These are phyloP conservation scores for Temnothorax longispinosus DNA, from an alignment of 1,140 invertebrate species.

Conservation along the genomic window DNA sequence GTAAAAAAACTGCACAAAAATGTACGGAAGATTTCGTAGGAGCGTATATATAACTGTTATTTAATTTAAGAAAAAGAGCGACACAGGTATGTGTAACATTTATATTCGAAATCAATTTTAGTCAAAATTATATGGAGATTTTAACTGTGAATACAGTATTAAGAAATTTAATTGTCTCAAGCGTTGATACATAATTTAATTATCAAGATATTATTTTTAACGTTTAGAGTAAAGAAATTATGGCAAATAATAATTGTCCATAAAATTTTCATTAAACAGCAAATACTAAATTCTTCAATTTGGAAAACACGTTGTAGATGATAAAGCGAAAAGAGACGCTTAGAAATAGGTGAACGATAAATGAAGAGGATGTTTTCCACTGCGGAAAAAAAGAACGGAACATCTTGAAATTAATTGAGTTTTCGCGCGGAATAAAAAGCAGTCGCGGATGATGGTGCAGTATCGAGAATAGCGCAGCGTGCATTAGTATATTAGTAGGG, in stretches of 20 bases:
- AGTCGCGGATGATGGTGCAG: conserved; percentile 38
- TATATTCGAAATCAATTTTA: neutral
- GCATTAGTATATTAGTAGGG: conserved; percentile 38
- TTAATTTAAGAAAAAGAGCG: neutral
- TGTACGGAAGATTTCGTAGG: neutral
- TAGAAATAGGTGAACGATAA: conserved; percentile 28
- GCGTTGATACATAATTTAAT: neutral
- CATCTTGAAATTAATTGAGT: conserved; percentile 74
- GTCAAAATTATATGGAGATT: neutral
- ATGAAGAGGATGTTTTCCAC: conserved; percentile 8
- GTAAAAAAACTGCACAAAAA: neutral
- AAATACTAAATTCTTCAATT: neutral
- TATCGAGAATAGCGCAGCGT: conserved; percentile 45
- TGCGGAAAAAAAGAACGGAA: conserved; percentile 19
- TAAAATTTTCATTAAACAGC: neutral
- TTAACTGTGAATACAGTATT: neutral
- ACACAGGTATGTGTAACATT: too few species aligned
- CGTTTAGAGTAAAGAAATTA: neutral
- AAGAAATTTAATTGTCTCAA: neutral
- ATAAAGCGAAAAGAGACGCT: neutral
- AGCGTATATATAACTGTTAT: too few species aligned
- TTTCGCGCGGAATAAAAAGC: conserved; percentile 58
- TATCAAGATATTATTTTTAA: neutral
- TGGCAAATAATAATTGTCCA: neutral
- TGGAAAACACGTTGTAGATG: neutral